Base-by-base conservation (phyloP, 2,888 invertebrate species). In the Apodemia hepburni region DNA sequence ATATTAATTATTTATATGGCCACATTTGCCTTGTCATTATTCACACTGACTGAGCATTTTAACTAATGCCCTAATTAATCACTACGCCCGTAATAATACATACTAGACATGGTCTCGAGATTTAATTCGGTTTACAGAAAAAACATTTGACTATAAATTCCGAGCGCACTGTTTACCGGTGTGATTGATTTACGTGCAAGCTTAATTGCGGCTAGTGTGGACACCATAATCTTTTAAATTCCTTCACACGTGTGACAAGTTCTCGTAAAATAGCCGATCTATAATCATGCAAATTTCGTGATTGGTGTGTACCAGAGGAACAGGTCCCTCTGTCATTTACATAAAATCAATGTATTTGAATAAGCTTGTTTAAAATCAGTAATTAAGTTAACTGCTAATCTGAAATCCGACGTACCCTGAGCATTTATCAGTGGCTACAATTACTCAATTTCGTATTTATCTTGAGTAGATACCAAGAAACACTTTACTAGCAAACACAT, bases 221-320 rank as follows among this genome's bases (percentile, higher is more conserved):
- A 54, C 54, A 54, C 29, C 11, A 15, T 27, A 54, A 54, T 54
- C 54, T 54, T 54, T 29, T 29, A 27, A 54, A 51, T 51, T 5
- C 18, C 54, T 54, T 54, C 29, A 54, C 54, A 29, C 54, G 54
- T 54, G 54, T 54, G 54, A 54, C 54, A 54, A 15, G 54, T n/a
- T 29, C 29, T 15, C 27, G 22, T 54, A 12, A 54, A 29, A 54
- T 54, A 54, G 27, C 54, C 54, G 54, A 54, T 54, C 54, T 54
- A 54, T 54, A 54, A 54, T 54, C 54, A 54, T 29, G 54, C 54
- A 54, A 54, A 54, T 54, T 27, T 54, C 54, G 54, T 54, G 54
- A 54, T 54, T 29, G 54, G 54, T 29, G 29, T 29, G 15, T 54
- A 54, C 51, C 22, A 27, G 29, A 27, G 15, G 22, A 27, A 54